These are phyloP conservation scores for Hypanus sabinus DNA, from an alignment of 2,113 vertebrate genomes.

Conservation along the genomic window DNA sequence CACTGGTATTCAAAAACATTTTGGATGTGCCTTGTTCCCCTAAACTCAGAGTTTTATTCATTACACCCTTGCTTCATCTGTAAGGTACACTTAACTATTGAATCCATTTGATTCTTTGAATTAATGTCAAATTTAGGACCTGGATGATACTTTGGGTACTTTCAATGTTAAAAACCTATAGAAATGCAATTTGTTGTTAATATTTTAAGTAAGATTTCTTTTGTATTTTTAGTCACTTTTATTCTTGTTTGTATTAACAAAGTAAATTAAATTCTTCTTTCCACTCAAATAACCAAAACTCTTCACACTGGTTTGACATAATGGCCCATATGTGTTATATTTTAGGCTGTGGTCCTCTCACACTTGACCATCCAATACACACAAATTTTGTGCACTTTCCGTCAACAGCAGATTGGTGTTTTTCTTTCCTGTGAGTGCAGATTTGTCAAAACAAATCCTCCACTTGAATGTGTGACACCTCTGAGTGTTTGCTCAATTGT, in stretches of 20 bases:
- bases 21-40: neutral
- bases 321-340: neutral
- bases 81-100: neutral
- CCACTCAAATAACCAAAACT: neutral
- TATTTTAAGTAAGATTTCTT: neutral
- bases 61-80: neutral
- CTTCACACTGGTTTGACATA: too few relatives aligned
- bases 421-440: slow-evolving; percentile 46
- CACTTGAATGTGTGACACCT: slow-evolving; percentile 61
- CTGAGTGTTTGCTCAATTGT: slow-evolving; percentile 67
- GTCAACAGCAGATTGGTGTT: slow-evolving; percentile 10
- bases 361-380: neutral
- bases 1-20: too few relatives aligned
- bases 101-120: too few relatives aligned
- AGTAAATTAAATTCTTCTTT: neutral
- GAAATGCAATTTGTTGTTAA: neutral
- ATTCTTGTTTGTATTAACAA: neutral
- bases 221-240: neutral
- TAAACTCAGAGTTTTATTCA: neutral
- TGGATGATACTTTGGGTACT: too few relatives aligned
- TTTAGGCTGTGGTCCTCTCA: neutral
- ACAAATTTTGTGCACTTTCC: slow-evolving; percentile 19
- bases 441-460: slow-evolving; percentile 60
- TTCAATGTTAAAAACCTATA: neutral
- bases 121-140: too few relatives aligned